phyloP scores from a whole-genome alignment of 2,888 invertebrate species.

The Meghimatium bilineatum region DNA sequence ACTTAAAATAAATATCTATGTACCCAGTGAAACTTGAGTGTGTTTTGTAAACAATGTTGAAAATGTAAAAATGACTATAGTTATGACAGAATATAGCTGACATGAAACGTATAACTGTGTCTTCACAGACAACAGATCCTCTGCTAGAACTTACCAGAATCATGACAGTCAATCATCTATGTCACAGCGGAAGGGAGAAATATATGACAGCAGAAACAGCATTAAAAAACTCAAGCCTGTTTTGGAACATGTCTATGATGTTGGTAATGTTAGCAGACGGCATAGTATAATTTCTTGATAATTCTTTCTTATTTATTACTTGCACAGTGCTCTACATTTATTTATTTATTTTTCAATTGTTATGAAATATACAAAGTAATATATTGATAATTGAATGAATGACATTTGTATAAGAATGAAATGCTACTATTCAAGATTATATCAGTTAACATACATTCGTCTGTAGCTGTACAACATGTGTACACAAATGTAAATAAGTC shows the following conservation, averaged over 20 bases:
- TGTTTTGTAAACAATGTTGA: too few relatives aligned
- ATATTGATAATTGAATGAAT: too few relatives aligned
- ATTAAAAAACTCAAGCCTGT: constrained; percentile 54
- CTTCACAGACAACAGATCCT: background rate
- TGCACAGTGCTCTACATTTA: background rate
- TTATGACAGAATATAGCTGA: background rate
- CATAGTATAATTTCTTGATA: constrained; percentile 44
- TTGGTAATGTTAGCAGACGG: constrained; percentile 47
- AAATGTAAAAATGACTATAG: background rate
- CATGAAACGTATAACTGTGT: background rate
- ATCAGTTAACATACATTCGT: too few relatives aligned
- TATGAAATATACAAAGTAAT: too few relatives aligned
- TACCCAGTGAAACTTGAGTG: too few relatives aligned
- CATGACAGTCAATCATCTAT: background rate
- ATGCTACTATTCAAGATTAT: too few relatives aligned
- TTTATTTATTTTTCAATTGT: background rate
- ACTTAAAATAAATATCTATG: too few relatives aligned
- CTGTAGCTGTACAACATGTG: too few relatives aligned
- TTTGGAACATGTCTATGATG: constrained; percentile 53
- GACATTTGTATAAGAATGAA: too few relatives aligned
- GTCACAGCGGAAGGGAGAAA: constrained; percentile 15
- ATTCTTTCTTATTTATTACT: background rate
- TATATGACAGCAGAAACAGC: constrained; percentile 21
- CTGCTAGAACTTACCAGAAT: background rate
- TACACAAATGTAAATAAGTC: too few relatives aligned